These are phyloP conservation scores for Lepeophtheirus salmonis DNA, from an alignment of 1,140 invertebrate species.

Conservation along the genomic window DNA sequence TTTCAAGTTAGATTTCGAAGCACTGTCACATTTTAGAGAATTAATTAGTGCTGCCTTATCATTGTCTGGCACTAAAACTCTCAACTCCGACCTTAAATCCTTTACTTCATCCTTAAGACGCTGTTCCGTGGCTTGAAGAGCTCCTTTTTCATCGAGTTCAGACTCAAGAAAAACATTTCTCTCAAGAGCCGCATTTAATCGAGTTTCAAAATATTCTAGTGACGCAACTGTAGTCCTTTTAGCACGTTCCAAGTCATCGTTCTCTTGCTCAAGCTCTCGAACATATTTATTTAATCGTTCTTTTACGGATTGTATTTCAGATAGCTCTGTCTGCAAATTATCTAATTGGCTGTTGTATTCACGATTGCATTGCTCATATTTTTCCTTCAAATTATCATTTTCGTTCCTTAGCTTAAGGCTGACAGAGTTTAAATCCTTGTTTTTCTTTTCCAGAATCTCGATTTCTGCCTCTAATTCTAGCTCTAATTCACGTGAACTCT, in stretches of 20 bases:
- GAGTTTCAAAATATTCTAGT: constrained; percentile 74
- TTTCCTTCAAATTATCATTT: constrained; percentile 59
- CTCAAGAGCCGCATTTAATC: constrained; percentile 84
- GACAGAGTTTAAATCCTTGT: constrained; percentile 55
- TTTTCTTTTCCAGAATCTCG: constrained; percentile 65
- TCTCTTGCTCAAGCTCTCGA: constrained; percentile 83
- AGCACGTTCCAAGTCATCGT: constrained; percentile 88
- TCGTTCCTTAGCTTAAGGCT: constrained; percentile 60
- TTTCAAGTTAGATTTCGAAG: constrained; percentile 19
- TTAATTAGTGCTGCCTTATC: constrained; percentile 20
- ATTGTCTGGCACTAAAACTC: constrained; percentile 19
- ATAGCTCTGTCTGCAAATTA: constrained; percentile 52
- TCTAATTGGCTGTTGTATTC: constrained; percentile 29
- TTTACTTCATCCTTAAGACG: constrained; percentile 88
- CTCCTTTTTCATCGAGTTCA: constrained; percentile 90
- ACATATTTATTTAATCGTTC: constrained; percentile 67
- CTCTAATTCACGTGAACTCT: constrained; percentile 74
- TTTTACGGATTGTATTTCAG: constrained; percentile 34
- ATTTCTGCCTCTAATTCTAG: constrained; percentile 78
- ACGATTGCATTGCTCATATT: constrained; percentile 23
- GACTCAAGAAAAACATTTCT: constrained; percentile 88
- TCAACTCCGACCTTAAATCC: constrained; percentile 38
- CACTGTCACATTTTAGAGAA: neutral
- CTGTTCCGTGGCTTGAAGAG: constrained; percentile 69
- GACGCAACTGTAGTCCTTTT: constrained; percentile 77